Evolutionary conservation across 2,113 vertebrate species (phyloP).

Genomic region (Macroglossus sobrinus): DNA sequence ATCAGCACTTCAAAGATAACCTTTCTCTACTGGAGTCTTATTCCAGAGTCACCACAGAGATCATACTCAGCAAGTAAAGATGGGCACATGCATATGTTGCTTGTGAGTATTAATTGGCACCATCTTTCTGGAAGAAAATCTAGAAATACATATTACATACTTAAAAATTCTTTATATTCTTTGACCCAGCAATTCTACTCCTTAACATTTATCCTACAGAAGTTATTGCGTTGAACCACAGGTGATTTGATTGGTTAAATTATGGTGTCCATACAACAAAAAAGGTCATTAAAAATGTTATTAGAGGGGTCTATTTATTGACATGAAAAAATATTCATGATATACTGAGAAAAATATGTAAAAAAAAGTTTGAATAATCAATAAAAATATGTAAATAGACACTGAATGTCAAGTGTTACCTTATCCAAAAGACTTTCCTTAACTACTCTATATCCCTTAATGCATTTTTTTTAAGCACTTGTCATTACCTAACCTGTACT

Average conservation of each 20-base stretch:
- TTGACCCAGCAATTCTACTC: slow-evolving; percentile 27
- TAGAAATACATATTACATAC: not conserved
- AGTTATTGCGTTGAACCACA: not conserved
- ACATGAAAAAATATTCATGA: slow-evolving; percentile 15
- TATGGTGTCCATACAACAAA: not conserved
- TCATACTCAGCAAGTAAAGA: not conserved
- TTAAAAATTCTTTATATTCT: slow-evolving; percentile 27
- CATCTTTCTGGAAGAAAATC: slow-evolving; percentile 13
- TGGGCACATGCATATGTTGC: not conserved
- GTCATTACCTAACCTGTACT: not conserved
- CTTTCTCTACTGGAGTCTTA: not conserved
- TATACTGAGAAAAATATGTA: not conserved
- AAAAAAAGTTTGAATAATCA: slow-evolving; percentile 35
- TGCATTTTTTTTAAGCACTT: not conserved
- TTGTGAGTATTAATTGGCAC: not conserved
- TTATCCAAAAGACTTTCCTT: slow-evolving; percentile 8
- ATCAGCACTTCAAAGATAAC: not conserved
- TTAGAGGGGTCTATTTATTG: not conserved
- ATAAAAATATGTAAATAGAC: not conserved
- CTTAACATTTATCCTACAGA: slow-evolving; percentile 12
- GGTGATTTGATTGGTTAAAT: not conserved
- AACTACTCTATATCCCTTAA: not conserved
- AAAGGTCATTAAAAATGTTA: not conserved
- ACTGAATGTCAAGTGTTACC: not conserved
- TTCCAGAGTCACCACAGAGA: slow-evolving; percentile 4